Evolutionary conservation across 2,113 vertebrate genomes (phyloP), one percentile per base, ranked within the genome.

Genomic region (Dolichallabes microphthalmus): DNA sequence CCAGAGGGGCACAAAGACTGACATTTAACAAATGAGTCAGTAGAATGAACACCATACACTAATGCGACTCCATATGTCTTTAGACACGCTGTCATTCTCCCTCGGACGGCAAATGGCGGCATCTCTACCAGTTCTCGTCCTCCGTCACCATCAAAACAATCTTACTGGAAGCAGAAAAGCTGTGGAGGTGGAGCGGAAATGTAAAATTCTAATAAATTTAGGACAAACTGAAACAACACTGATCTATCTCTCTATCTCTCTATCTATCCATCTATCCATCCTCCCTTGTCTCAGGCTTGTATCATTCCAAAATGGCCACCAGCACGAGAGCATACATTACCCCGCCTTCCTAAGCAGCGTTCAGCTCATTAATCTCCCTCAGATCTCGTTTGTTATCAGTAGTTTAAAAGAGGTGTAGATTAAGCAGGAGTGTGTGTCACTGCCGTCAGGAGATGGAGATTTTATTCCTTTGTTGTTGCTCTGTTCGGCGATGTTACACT

Each of bases 401-500:
- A n/a, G 68, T 58, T 83, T 83, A 58, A 73, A 73, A 57, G 32
- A 71, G 35, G 32, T 32, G 22, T 12, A 52, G 45, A 25, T 85
- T 27, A 66, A 53, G 64, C 52, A 10, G 58, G 15, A 80, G n/a
- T 64, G 60, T 45, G 79, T n/a, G 25, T 10, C 1, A 22, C 58
- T 35, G 19, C 27, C 15, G 66, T 82, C 68, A 68, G 81, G 30
- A 82, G 81, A 82, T 82, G 78, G 58, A 61, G 32, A 63, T 80
- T 61, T 61, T 63, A 82, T 82, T 82, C 45, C 35, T 82, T 82
- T 82, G 75, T 57, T 53, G 64, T 82, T 63, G 64, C 81, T 68
- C 17, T 20, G 63, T 50, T 82, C 63, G 8, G 45, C 8, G 63
- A 45, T 61, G 58, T 64, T 63, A 53, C 58, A 71, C 32, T 85